A percentile compares a stretch with the other conserved stretches of the same genome.
These are phyloP conservation scores for Tupiocoris notatus DNA, from an alignment of 2,888 invertebrate genomes.

Conservation along the genomic window DNA sequence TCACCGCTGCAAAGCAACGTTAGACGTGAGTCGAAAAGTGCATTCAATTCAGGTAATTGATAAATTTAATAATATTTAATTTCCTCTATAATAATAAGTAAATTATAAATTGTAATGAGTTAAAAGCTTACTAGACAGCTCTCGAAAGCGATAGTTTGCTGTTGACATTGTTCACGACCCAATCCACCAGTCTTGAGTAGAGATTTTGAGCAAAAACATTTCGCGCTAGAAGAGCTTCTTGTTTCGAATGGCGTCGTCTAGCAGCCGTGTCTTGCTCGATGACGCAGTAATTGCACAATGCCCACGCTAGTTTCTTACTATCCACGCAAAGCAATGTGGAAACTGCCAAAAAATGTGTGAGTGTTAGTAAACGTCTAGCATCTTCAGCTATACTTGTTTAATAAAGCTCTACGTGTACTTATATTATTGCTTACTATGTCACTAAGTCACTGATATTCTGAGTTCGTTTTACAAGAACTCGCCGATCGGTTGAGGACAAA, in stretches of 20 bases:
- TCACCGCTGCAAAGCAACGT: constrained; percentile 66
- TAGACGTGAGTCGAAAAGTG: too few relatives aligned
- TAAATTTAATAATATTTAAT: too few relatives aligned
- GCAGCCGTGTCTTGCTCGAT: constrained; percentile 72
- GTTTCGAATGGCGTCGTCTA: constrained; percentile 66
- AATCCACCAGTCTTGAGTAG: constrained; percentile 83
- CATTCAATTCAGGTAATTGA: too few relatives aligned
- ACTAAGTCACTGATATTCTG: too few relatives aligned
- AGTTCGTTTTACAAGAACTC: too few relatives aligned
- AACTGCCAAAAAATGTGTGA: constrained; percentile 57
- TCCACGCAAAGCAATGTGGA: constrained; percentile 74
- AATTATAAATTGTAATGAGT: too few relatives aligned
- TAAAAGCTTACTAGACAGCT: constrained; percentile 88
- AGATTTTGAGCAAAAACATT: constrained; percentile 82
- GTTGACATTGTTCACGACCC: constrained; percentile 83
- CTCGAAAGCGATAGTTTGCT: constrained; percentile 77
- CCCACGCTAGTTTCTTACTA: constrained; percentile 79
- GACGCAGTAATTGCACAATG: constrained; percentile 80
- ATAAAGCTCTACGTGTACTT: too few relatives aligned
- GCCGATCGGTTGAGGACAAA: too few relatives aligned
- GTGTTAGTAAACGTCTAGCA: not conserved
- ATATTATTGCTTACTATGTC: too few relatives aligned
- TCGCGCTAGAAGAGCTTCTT: constrained; percentile 79
- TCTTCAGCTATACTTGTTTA: too few relatives aligned
- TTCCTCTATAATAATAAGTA: too few relatives aligned